phyloP scores from a whole-genome alignment of 2,888 invertebrate genomes.

The Nemapogon koenigi region DNA sequence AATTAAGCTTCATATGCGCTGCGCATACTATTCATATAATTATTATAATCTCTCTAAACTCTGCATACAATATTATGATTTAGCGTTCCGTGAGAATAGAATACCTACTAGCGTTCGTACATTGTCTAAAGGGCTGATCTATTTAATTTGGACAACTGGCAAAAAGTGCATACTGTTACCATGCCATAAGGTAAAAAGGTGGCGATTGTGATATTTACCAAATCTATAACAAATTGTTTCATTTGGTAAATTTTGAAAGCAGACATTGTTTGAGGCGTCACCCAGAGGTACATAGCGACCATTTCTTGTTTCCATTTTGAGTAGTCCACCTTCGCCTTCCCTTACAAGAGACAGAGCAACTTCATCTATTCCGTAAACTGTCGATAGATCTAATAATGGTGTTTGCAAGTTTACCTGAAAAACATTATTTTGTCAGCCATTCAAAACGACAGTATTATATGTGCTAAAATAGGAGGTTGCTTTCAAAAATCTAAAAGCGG shows the following conservation, averaged over 20 bases:
- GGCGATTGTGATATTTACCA: constrained; percentile 24
- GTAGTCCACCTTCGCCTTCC: constrained; percentile 28
- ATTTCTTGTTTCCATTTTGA: constrained; percentile 30
- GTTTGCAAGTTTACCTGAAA: constrained; percentile 43
- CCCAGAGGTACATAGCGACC: constrained; percentile 28
- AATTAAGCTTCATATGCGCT: no score
- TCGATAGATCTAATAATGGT: constrained; percentile 38
- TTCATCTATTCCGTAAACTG: constrained; percentile 39
- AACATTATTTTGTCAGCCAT: no score
- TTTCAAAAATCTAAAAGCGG: not conserved
- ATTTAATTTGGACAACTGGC: no score
- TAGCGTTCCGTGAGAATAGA: no score
- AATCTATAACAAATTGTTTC: constrained; percentile 35
- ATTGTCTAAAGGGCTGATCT: no score
- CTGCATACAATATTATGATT: no score
- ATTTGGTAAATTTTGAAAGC: constrained; percentile 28
- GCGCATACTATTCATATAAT: no score
- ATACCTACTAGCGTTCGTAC: no score
- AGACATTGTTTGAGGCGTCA: constrained; percentile 21
- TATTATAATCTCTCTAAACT: no score
- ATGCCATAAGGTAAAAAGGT: no score
- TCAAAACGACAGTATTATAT: not conserved
- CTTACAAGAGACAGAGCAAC: constrained; percentile 26
- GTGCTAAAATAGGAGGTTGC: not conserved
- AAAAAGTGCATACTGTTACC: no score